Conservation (phyloP, 2,888 invertebrate species). For the Drosophila acutilabella region DNA sequence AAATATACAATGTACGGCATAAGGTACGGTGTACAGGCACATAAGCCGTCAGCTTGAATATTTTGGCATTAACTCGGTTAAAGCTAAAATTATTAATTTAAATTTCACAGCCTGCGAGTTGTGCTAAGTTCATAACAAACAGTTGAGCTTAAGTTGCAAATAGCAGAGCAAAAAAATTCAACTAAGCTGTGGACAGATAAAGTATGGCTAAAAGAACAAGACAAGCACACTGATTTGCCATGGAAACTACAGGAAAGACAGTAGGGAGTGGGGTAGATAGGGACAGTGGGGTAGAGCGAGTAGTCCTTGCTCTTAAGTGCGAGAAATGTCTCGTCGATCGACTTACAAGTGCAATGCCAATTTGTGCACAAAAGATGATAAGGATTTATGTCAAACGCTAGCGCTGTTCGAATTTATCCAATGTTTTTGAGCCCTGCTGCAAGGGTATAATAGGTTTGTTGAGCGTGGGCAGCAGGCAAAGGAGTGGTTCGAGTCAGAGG, state of each 20-base stretch:
- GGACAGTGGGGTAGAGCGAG: too few species aligned
- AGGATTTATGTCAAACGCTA: constrained; percentile 77
- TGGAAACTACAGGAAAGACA: constrained; percentile 2
- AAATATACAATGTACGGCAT: constrained; percentile 32
- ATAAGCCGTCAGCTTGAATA: constrained; percentile 66
- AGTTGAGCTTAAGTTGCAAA: constrained; percentile 13
- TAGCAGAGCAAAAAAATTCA: constrained; percentile 5
- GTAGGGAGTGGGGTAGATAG: background rate
- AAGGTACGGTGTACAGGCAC: background rate
- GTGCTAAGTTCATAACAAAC: constrained; percentile 29
- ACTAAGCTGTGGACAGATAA: constrained; percentile 19
- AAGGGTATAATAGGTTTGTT: too few species aligned
- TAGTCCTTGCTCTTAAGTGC: constrained; percentile 28
- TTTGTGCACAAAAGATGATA: constrained; percentile 80
- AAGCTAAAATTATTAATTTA: constrained; percentile 75
- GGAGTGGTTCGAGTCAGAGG: too few species aligned
- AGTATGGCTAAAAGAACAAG: constrained; percentile 33
- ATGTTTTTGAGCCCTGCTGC: constrained; percentile 57
- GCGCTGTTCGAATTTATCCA: constrained; percentile 68
- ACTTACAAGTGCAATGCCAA: constrained; percentile 79
- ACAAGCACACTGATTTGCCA: constrained; percentile 22
- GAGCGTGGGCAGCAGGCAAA: too few species aligned
- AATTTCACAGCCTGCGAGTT: constrained; percentile 49
- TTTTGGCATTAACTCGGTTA: constrained; percentile 65
- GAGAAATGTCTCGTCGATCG: constrained; percentile 65